Base-by-base conservation (phyloP, 2,888 invertebrate species). In the Malthinus seriepunctatus region DNA sequence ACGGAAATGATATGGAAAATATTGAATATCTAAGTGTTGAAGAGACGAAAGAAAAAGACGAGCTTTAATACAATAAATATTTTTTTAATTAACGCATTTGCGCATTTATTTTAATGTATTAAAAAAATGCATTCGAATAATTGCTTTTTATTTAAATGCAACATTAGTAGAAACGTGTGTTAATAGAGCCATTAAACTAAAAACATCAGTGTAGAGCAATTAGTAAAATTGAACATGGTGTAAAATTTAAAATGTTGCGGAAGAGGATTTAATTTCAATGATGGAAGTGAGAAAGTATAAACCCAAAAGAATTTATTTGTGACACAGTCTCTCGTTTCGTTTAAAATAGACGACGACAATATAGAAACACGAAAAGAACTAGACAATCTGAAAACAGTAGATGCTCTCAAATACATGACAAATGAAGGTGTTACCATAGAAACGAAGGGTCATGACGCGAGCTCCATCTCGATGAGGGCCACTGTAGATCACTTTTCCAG, bases 371-470 rank as follows among this genome's bases (percentile, higher is more conserved):
- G 58, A 63, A 60, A 63, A 59, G 56, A 56, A 57, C 53, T 57
- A 63, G 60, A 60, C 56, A 63, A 64, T 60, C 62, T 62, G 54
- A 62, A 64, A 66, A 62, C 62, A 63, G 57, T 65, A 62, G 62
- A 62, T 59, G 56, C 58, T 62, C 63, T 56, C 54, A 54, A 66
- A 64, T 63, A 62, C 63, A 66, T 66, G 62, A 66, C 64, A 64
- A 66, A 66, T 66, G 64, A 63, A 66, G 62, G 62, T 62, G 63
- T 66, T 56, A 42, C 63, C 60, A 63, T 63, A 51, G 64, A 58
- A 59, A 66, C 64, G 52, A 47, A 51, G 53, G 60, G 56, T 60
- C 56, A 52, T 52, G 53, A 60, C 51, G 49, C 51, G 51, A 47
- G 15, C 60, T 53, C 53, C 46, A 56, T 61, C 60, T 49, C 47